A percentile compares a stretch with the other conserved stretches of the same genome.
Conservation (phyloP, 2,797 vertebrate species). For the Manis javanica region DNA sequence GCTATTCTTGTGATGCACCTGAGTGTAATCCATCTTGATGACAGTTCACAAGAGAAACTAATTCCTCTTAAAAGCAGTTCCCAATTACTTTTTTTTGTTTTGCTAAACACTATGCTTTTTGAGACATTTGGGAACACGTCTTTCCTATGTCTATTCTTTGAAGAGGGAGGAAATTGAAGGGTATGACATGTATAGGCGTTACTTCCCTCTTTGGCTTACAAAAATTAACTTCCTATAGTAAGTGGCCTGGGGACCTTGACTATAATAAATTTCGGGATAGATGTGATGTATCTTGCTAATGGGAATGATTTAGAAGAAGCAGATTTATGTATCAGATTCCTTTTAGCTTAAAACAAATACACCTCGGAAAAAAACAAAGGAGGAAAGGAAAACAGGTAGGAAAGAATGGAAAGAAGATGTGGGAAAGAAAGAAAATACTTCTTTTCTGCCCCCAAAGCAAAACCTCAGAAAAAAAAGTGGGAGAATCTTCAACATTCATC, state of each 20-base stretch:
- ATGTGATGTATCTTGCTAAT: background rate
- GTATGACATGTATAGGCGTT: background rate
- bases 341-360: background rate
- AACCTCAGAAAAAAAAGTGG: background rate
- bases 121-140: slow-evolving; percentile 33
- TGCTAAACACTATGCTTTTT: slow-evolving; percentile 39
- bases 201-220: background rate
- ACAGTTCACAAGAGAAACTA: slow-evolving; percentile 82
- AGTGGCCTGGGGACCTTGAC: background rate
- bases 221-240: background rate
- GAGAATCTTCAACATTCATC: background rate
- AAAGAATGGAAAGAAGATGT: background rate
- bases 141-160: slow-evolving; percentile 26
- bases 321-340: background rate
- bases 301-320: background rate
- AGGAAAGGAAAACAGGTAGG: background rate
- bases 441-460: background rate
- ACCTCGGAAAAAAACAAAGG: background rate
- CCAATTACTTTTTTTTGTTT: slow-evolving; percentile 69
- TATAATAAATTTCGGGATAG: background rate
- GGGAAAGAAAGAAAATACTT: background rate
- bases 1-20: slow-evolving; percentile 68
- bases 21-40: slow-evolving; percentile 83
- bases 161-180: background rate
- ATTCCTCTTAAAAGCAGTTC: slow-evolving; percentile 82